These are phyloP conservation scores for Fragum whitleyi DNA, from an alignment of 2,888 invertebrate species.

Conservation along the genomic window DNA sequence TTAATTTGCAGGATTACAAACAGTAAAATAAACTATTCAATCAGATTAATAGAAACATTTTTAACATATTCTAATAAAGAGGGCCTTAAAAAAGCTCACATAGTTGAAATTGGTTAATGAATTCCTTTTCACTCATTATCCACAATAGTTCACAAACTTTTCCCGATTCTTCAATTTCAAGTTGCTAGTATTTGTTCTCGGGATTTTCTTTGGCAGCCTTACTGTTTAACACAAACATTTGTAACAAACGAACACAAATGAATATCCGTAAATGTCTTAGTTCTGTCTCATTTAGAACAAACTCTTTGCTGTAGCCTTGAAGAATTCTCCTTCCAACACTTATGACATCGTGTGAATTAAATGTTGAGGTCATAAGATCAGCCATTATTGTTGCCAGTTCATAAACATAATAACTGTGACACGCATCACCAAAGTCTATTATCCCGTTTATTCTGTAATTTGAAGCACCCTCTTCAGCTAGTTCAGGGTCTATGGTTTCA, in stretches of 20 bases:
- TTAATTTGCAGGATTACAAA: no score
- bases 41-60: no score
- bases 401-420: slow-evolving; percentile 46
- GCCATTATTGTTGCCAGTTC: slow-evolving; percentile 52
- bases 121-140: slow-evolving; percentile 34
- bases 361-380: slow-evolving; percentile 52
- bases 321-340: slow-evolving; percentile 26
- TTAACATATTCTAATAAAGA: no score
- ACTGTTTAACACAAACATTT: slow-evolving; percentile 40
- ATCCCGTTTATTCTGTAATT: slow-evolving; percentile 36
- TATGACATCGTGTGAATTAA: slow-evolving; percentile 18
- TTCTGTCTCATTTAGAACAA: slow-evolving; percentile 35
- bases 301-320: slow-evolving; percentile 31
- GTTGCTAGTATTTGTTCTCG: slow-evolving; percentile 31
- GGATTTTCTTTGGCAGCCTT: slow-evolving; percentile 32
- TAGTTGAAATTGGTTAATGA: background rate
- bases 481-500: background rate
- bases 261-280: slow-evolving; percentile 28
- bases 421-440: slow-evolving; percentile 54
- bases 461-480: background rate
- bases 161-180: slow-evolving; percentile 28
- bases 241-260: slow-evolving; percentile 43
- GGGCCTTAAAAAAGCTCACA: background rate
- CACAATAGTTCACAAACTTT: slow-evolving; percentile 34
- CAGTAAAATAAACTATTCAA: no score